Evolutionary conservation across 2,797 vertebrate genomes (phyloP).

Genomic region (Zenarchopterus dispar): DNA sequence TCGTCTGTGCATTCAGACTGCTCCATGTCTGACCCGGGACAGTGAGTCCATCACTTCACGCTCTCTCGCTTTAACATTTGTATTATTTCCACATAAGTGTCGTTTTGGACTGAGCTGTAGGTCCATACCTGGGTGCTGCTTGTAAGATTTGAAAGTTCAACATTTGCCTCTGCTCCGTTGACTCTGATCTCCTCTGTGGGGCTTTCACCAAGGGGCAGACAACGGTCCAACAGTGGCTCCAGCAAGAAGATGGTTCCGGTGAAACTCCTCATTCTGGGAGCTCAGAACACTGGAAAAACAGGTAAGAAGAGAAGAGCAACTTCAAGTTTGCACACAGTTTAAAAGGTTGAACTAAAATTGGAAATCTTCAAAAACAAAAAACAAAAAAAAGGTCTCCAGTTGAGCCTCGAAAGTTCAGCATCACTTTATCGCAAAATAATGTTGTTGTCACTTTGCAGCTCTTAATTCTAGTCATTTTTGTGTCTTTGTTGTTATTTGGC

Average conservation of each 20-base stretch:
- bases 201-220: slow-evolving; percentile 17
- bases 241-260: slow-evolving; percentile 59
- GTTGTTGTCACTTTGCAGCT: no score
- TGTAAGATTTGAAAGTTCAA: background rate
- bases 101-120: no score
- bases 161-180: background rate
- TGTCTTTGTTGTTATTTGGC: no score
- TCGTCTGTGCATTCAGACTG: slow-evolving; percentile 40
- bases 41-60: slow-evolving; percentile 4
- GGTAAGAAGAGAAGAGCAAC: slow-evolving; percentile 34
- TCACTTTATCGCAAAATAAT: no score
- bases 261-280: slow-evolving; percentile 72
- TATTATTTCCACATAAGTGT: background rate
- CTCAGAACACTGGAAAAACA: slow-evolving; percentile 73
- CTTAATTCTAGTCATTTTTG: no score
- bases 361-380: slow-evolving; percentile 6
- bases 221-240: background rate
- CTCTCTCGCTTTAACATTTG: slow-evolving; percentile 33
- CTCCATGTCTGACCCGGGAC: slow-evolving; percentile 30
- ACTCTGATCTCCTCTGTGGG: slow-evolving; percentile 10
- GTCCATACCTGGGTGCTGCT: no score
- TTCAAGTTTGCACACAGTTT: background rate
- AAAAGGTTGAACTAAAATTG: slow-evolving; percentile 24
- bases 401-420: no score
- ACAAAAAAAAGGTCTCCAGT: background rate